Evolutionary conservation across 2,113 vertebrate genomes (phyloP).

Genomic region (Amblyopsis rosae): DNA sequence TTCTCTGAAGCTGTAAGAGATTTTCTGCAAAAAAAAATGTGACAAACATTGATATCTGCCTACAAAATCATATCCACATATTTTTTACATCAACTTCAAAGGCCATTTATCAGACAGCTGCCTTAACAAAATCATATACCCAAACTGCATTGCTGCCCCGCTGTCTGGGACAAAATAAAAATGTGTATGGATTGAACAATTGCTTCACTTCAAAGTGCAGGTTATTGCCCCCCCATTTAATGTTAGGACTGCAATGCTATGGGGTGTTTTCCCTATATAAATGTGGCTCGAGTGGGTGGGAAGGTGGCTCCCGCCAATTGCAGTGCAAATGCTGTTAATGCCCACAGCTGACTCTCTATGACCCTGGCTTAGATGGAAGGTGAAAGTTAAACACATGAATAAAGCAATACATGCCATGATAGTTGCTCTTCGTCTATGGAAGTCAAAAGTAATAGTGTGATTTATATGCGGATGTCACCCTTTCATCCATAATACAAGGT

Average conservation of each 20-base stretch:
- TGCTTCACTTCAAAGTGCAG: constrained; percentile 68
- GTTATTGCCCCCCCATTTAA: constrained; percentile 58
- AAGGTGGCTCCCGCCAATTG: constrained; percentile 27
- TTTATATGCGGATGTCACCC: not conserved
- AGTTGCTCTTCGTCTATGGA: constrained; percentile 2
- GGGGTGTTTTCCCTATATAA: constrained; percentile 46
- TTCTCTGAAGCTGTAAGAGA: too few relatives aligned
- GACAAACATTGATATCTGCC: constrained; percentile 26
- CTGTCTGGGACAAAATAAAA: constrained; percentile 57
- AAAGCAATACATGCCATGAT: constrained; percentile 10
- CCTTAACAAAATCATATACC: constrained; percentile 50
- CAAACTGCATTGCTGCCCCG: constrained; percentile 18
- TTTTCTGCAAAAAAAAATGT: not conserved
- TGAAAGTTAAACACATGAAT: constrained; percentile 13
- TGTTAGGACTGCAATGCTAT: constrained; percentile 39
- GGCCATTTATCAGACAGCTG: constrained; percentile 41
- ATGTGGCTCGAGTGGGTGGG: constrained; percentile 33
- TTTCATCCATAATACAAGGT: not conserved
- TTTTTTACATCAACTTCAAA: constrained; percentile 67
- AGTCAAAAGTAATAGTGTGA: not conserved
- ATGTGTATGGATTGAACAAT: constrained; percentile 63
- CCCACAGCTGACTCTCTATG: constrained; percentile 39
- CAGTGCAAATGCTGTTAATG: constrained; percentile 54
- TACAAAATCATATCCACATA: constrained; percentile 43
- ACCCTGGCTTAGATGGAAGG: constrained; percentile 19